Conservation (phyloP, 2,888 invertebrate species). For the Sinohyriopsis cumingii region DNA sequence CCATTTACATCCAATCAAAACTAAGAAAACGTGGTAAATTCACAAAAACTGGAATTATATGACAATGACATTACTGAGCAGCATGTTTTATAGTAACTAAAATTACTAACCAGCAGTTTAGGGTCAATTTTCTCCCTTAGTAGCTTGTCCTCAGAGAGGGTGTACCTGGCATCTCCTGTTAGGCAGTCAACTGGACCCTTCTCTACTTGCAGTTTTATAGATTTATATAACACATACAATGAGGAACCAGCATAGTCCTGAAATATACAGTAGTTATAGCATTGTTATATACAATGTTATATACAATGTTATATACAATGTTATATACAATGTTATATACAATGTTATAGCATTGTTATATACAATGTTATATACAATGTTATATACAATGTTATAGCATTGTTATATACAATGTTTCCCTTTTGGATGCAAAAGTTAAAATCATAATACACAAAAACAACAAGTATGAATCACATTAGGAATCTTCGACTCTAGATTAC, state of each 20-base stretch:
- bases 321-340: too few species aligned
- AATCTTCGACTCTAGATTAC: too few species aligned
- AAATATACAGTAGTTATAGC: constrained; percentile 11
- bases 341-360: too few species aligned
- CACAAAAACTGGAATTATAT: too few species aligned
- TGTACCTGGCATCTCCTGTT: constrained; percentile 97
- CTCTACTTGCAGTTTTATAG: constrained; percentile 99
- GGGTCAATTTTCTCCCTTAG: constrained; percentile 98
- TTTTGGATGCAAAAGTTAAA: too few species aligned
- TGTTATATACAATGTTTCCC: too few species aligned
- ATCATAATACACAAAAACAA: too few species aligned
- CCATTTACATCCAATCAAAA: too few species aligned
- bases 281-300: not conserved
- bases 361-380: too few species aligned
- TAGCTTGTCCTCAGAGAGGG: constrained; percentile 97
- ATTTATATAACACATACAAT: constrained; percentile 96
- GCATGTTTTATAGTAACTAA: not conserved
- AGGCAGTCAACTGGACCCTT: constrained; percentile 99
- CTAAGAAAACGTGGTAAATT: too few species aligned
- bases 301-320: not conserved
- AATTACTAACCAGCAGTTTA: constrained; percentile 60
- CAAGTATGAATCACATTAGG: too few species aligned
- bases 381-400: constrained; percentile 9
- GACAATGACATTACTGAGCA: too few species aligned
- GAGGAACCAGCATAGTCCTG: constrained; percentile 97